A percentile compares a stretch with the other conserved stretches of the same genome.
These are phyloP conservation scores for Bergia puertoricense DNA, from an alignment of 92 coral and sea anemone genomes.

Conservation along the genomic window DNA sequence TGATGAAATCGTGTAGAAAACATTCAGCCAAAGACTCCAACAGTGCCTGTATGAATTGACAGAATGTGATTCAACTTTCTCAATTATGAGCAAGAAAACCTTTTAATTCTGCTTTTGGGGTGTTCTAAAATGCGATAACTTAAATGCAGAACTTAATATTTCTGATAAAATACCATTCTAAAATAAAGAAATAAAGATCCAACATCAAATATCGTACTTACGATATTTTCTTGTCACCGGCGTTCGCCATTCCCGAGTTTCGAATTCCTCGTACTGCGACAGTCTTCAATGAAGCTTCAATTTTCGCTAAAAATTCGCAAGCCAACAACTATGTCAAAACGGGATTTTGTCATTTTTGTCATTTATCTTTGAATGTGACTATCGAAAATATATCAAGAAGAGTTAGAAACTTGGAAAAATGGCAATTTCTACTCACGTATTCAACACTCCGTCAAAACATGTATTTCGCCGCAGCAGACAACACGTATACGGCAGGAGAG, in stretches of 20 bases:
- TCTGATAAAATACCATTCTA: too few species aligned
- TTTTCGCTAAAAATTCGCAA: conserved; percentile 1
- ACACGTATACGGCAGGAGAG: conserved; percentile 53
- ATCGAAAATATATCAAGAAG: not conserved
- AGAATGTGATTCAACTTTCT: too few species aligned
- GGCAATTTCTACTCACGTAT: conserved; percentile 49
- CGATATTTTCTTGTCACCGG: conserved; percentile 28
- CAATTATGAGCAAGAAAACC: too few species aligned
- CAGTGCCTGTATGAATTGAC: too few species aligned
- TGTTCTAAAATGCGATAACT: too few species aligned
- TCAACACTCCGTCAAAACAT: conserved; percentile 36
- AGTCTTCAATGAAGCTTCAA: not conserved
- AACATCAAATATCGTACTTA: not conserved
- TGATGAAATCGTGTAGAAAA: too few species aligned
- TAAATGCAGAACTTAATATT: too few species aligned
- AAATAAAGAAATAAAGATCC: too few species aligned
- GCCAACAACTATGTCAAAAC: conserved; percentile 16
- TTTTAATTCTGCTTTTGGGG: too few species aligned
- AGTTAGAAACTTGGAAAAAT: not conserved
- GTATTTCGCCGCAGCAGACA: conserved; percentile 22
- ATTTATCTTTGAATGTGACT: conserved; percentile 33
- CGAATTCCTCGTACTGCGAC: not conserved
- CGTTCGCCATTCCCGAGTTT: not conserved
- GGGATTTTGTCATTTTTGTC: conserved; percentile 9
- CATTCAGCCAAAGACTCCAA: too few species aligned